A percentile compares a stretch with the other conserved stretches of the same genome.
These are phyloP conservation scores for Phodopus roborovskii DNA, from an alignment of 2,113 vertebrate species.

Conservation along the genomic window DNA sequence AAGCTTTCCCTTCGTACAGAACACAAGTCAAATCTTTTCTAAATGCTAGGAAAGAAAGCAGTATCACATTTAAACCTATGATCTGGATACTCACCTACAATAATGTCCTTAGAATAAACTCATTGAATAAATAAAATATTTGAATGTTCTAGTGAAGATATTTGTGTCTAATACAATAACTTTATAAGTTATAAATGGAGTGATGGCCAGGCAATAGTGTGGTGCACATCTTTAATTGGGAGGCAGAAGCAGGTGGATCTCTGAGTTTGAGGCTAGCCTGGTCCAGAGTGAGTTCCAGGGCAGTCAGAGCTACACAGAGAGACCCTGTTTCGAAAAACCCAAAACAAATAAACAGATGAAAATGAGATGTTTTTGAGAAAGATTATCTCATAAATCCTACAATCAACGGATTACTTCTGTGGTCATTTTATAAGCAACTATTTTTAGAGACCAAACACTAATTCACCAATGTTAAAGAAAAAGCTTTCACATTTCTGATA, in stretches of 20 bases:
- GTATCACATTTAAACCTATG: conserved; percentile 28
- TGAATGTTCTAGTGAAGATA: conserved; percentile 48
- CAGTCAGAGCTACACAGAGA: neutral
- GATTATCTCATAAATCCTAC: neutral
- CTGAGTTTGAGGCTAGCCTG: neutral
- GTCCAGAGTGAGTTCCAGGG: neutral
- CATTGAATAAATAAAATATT: neutral
- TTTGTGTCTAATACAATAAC: conserved; percentile 26
- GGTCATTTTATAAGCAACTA: neutral
- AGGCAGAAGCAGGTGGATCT: neutral
- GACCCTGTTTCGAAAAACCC: too few species aligned
- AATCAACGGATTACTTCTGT: neutral
- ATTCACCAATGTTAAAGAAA: neutral
- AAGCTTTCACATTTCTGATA: neutral
- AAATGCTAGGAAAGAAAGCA: conserved; percentile 37
- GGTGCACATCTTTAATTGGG: too few species aligned
- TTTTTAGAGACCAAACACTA: neutral
- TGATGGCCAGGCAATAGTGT: neutral
- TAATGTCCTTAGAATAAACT: conserved; percentile 34
- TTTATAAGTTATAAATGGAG: conserved; percentile 40
- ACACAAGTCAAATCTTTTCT: neutral
- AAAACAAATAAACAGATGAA: neutral
- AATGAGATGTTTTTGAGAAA: conserved; percentile 48
- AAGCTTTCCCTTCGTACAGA: conserved; percentile 15
- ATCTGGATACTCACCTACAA: conserved; percentile 6